Evolutionary conservation across 2,888 invertebrate genomes (phyloP).

Genomic region (Thysanoteuthis rhombus): DNA sequence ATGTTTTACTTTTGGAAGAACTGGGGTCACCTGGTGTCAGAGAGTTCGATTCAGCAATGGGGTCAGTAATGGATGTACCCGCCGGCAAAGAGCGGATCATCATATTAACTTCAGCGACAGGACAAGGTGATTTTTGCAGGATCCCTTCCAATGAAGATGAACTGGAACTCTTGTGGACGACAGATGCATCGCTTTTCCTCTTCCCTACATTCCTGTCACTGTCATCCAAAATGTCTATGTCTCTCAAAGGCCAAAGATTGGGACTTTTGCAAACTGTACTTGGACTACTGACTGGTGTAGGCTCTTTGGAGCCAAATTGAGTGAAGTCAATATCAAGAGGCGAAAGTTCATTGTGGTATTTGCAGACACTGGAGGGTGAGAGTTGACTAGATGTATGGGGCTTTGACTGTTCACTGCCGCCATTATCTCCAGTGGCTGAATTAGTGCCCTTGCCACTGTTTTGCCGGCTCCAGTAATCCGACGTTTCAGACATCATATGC

Average conservation of each 20-base stretch:
- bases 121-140: background rate
- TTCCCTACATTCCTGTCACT: background rate
- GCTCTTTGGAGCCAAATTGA: slow-evolving; percentile 16
- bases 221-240: background rate
- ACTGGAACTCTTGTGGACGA: background rate
- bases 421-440: slow-evolving; percentile 34
- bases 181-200: background rate
- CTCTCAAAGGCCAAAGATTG: background rate
- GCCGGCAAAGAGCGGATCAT: slow-evolving; percentile 22
- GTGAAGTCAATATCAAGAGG: slow-evolving; percentile 18
- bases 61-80: background rate
- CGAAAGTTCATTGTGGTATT: background rate
- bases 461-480: slow-evolving; percentile 12
- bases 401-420: slow-evolving; percentile 29
- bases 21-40: background rate
- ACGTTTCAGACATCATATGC: slow-evolving; percentile 26
- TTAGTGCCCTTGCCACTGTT: background rate
- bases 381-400: slow-evolving; percentile 22
- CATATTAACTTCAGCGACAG: background rate
- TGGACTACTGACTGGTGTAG: slow-evolving; percentile 15
- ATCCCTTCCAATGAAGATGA: background rate
- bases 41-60: background rate
- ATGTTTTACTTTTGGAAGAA: background rate
- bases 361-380: background rate
- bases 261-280: slow-evolving; percentile 16